Evolutionary conservation across 2,113 vertebrate species (phyloP), one percentile per base, ranked within the genome.

Genomic region (Rhinogobius similis): DNA sequence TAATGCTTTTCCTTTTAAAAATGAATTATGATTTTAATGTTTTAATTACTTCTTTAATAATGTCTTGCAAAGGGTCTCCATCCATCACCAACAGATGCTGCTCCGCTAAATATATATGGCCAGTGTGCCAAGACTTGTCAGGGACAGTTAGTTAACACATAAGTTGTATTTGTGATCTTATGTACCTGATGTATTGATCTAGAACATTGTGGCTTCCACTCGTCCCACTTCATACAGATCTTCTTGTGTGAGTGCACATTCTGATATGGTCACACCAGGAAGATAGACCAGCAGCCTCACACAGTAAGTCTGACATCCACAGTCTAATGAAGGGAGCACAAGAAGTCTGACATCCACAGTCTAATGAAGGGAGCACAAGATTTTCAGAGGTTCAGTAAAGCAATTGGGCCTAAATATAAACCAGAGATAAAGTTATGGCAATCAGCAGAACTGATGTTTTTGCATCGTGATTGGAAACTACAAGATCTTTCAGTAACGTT

Each of bases 261-360:
- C 87, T 1, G 92, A 87, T 0, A 95, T 26, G 0, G 86, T 89
- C 0, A 36, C 87, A 10, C 95, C 95, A 0, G 94, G 93, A 27
- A 96, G 81, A 75, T 93, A 96, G 0, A 87, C 93, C 78, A 97
- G 65, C 70, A 97, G 79, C 36, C 94, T 91, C 68, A 96, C 92
- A 77, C 93, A 41, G 84, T 93, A 90, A 52, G 65, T 92, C 75
- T 82, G 85, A 68, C 20, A 23, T 53, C 74, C 91, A 18, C 66
- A 62, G 10, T 79, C 95, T 95, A 74, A 56, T n/a, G n/a, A n/a
- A n/a, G n/a, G n/a, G n/a, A n/a, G n/a, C n/a, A n/a, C n/a, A n/a
- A n/a, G n/a, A n/a, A n/a, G n/a, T n/a, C n/a, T n/a, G n/a, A n/a
- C n/a, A n/a, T n/a, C n/a, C n/a, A n/a, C n/a, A n/a, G n/a, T n/a